Base-by-base conservation (phyloP, 1,140 invertebrate genomes). In the Diploscapter pachys region DNA sequence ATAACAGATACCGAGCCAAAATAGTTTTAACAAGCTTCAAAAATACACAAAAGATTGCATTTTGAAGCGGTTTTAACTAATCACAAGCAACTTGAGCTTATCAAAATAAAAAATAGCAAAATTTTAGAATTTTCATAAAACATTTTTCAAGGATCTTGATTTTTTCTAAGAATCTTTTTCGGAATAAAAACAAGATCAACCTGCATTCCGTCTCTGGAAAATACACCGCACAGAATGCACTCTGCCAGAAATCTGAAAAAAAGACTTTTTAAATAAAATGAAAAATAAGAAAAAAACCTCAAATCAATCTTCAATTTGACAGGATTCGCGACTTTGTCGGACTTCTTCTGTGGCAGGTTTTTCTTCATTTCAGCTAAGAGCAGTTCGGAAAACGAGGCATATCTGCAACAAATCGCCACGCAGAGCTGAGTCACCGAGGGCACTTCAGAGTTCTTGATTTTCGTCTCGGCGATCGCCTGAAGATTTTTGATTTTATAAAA, bases 171-270 rank as follows among this genome's bases (percentile, higher is more conserved):
- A 31, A 31, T 31, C 31, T 31, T 31, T 31, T 31, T 31, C 31
- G 1, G 31, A 31, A 31, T 31, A 53, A 6, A 68, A 48, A 68
- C 53, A 68, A 53, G 2, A 65, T 8, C 13, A 9, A 72, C 71
- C 71, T 76, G 75, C 9, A 78, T 54, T 4, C 77, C 77, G 48
- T 78, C 77, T 54, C 73, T 78, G 59, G 53, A 51, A 52, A 78
- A 68, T 55, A 78, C 77, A 49, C 77, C 77, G 53, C 66, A 72
- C 0, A 73, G 68, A 8, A 66, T 55, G 3, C 75, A 55, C 54
- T 78, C 77, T 48, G 76, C 78, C 55, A 78, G 69, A 50, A 78
- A 77, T n/a, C 77, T 78, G 59, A 68, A 78, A 31, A 9, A 62
- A 54, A 9, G 5, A 53, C 9, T 9, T 9, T 4, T 64, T 5